Base-by-base conservation (phyloP, 2,797 vertebrate species). In the Argyrosomus regius region DNA sequence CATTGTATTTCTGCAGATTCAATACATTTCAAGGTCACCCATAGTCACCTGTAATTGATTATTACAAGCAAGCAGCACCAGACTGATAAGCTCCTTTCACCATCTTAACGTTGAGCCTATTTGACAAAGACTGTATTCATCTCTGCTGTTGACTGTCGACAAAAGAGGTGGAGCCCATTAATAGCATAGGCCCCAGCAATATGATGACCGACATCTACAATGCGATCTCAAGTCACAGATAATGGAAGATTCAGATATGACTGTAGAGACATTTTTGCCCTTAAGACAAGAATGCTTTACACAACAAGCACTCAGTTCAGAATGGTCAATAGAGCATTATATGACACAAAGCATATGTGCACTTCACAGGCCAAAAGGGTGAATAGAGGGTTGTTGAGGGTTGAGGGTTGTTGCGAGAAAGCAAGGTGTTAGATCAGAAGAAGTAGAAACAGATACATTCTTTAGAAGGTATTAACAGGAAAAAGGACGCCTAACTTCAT, bases 41-140 rank as follows among this genome's bases (percentile, higher is more conserved):
- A 79, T 72, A 91, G 88, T 87, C 88, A 93, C 87, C 90, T 91
- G 83, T 92, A 92, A 94, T 94, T 94, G 91, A 94, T 93, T 94
- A 93, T 90, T 93, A 89, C 88, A 91, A 91, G 90, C 83, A 81
- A 76, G 78, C 81, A 85, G 86, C 85, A 87, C 54, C 81, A 79
- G 84, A 60, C 79, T 85, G 91, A 92, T 92, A 91, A 94, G 91
- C 92, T 90, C 62, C 85, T 90, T 89, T 89, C 77, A 61, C 85
- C 81, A 83, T 89, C 83, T 90, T 91, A 88, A 75, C 41, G 18
- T 57, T 88, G 75, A 90, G 78, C 81, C 72, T 87, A 14, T 91
- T 87, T 77, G 67, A 90, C 81, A 88, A 88, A 91, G 87, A 80
- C 75, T 20, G 72, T 20, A 80, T 90, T 91, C 82, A 81, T 88